These are phyloP conservation scores for Cynopterus sphinx DNA, from an alignment of 2,797 vertebrate species.

Conservation along the genomic window DNA sequence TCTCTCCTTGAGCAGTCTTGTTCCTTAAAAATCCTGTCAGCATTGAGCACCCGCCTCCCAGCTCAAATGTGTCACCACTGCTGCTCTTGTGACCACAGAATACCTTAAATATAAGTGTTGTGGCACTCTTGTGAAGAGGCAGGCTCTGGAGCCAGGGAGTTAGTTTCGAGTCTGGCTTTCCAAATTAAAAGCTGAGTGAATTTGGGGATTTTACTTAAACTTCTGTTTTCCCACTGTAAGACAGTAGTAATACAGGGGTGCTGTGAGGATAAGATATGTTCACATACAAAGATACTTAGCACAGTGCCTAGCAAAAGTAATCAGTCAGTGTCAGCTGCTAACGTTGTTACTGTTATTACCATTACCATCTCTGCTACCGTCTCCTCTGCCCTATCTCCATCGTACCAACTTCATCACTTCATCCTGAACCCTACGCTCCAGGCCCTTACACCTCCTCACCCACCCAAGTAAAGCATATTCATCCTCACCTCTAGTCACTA, in stretches of 20 bases:
- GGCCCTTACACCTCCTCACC: neutral
- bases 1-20: neutral
- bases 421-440: neutral
- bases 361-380: neutral
- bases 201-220: neutral
- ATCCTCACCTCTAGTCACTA: neutral
- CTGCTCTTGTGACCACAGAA: neutral
- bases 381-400: neutral
- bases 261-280: neutral
- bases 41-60: neutral
- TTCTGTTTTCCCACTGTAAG: neutral
- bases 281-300: neutral
- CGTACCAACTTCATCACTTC: no score
- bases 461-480: neutral
- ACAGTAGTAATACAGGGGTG: neutral
- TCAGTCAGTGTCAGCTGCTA: neutral
- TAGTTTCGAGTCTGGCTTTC: neutral
- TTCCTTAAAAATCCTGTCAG: neutral
- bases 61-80: neutral
- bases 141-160: neutral
- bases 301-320: neutral
- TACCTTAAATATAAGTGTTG: neutral
- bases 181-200: neutral
- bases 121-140: neutral
- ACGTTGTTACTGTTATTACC: fast-evolving